A percentile compares a stretch with the other conserved stretches of the same genome.
phyloP scores from a whole-genome alignment of 2,797 vertebrate genomes.

The Poecilia velifera region DNA sequence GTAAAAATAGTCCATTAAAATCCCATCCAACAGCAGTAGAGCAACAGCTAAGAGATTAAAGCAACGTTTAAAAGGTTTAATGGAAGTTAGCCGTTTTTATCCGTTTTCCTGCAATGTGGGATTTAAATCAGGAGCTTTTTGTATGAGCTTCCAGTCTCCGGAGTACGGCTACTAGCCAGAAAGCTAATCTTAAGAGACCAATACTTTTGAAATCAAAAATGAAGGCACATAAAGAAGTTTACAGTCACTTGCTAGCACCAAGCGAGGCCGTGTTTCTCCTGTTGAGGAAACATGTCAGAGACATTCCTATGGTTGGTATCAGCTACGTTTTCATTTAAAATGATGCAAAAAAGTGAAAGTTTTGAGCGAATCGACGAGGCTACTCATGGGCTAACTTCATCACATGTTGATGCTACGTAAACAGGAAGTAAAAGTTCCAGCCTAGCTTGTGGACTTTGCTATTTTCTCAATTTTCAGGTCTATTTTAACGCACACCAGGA shows the following conservation, averaged over 20 bases:
- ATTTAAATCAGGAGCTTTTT: not conserved
- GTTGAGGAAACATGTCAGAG: too few species aligned
- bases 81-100: not conserved
- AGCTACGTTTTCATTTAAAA: not conserved
- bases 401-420: too few species aligned
- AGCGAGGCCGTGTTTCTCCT: too few species aligned
- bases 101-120: not conserved
- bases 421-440: too few species aligned
- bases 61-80: not conserved
- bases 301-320: not conserved
- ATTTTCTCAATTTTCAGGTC: too few species aligned
- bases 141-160: not conserved
- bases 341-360: not conserved
- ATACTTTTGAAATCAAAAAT: not conserved
- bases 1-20: constrained; percentile 2
- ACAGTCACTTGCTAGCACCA: not conserved
- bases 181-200: not conserved
- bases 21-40: not conserved
- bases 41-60: not conserved
- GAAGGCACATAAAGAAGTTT: not conserved
- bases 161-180: not conserved
- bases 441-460: too few species aligned
- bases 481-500: too few species aligned
- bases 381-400: too few species aligned
- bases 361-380: too few species aligned